Base-by-base conservation (phyloP, 1,140 invertebrate genomes). In the Zaprionus ornatus region DNA sequence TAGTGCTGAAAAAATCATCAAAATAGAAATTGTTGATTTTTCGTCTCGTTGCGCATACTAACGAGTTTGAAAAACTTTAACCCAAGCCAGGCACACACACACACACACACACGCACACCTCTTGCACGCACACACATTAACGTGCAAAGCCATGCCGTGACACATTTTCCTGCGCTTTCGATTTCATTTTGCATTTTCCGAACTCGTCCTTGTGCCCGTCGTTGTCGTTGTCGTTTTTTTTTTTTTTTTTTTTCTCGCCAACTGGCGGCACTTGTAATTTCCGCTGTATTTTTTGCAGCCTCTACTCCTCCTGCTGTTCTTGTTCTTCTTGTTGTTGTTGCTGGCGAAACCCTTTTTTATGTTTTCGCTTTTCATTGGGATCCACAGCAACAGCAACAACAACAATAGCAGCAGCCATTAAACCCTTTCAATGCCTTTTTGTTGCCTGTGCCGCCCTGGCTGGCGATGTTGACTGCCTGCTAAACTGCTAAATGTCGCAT, bases 21-120 rank as follows among this genome's bases (percentile, higher is more conserved):
- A 90, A 88, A 84, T 84, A 90, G 86, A 90, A 85, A 88, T 90
- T 90, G 85, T 88, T 90, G 85, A 90, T 88, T 90, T 90, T 90
- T 85, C 85, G 85, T 90, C 65, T 90, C 85, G 85, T 69, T 90
- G 81, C 79, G 85, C 85, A 88, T 88, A 88, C 85, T 85, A 88
- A 88, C 85, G 85, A 88, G 78, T 76, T 88, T 70, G 50, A 57
- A 48, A 48, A 77, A 84, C 74, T 84, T 80, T 67, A 83, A 80
- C 68, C 77, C 81, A 77, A 82, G 80, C 73, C 77, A 80, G 72
- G 32, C 15, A 40, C 15, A n/a, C 7, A 2, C 40, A 45, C 7
- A 7, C 60, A 54, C 67, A 69, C 60, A 48, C 75, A 67, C 66
- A 65, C 37, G 56, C 71, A 64, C 75, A 73, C 63, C 64, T 70